Evolutionary conservation across 2,113 vertebrate species (phyloP).

Genomic region (Mungos mungo): DNA sequence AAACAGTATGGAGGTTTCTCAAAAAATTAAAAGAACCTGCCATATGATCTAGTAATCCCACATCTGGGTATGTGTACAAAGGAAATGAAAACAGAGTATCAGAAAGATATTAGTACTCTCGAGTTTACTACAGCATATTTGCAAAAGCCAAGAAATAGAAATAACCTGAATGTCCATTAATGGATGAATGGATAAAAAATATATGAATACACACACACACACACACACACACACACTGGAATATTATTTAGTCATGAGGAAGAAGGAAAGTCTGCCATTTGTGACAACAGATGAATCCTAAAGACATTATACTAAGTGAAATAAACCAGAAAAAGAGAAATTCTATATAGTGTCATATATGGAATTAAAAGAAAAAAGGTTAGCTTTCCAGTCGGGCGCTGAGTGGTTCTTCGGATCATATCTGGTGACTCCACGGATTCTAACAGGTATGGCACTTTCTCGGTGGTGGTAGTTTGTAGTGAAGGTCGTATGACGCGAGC

Average conservation of each 20-base stretch:
- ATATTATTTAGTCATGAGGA: neutral
- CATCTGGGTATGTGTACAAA: neutral
- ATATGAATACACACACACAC: neutral
- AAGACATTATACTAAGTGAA: neutral
- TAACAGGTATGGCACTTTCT: slow-evolving; percentile 88
- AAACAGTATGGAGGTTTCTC: neutral
- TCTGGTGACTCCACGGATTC: slow-evolving; percentile 96
- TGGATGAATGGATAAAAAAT: neutral
- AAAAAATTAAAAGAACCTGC: neutral
- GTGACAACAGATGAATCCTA: neutral
- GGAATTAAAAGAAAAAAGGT: neutral
- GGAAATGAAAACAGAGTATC: neutral
- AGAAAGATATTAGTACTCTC: neutral
- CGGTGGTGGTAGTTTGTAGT: neutral
- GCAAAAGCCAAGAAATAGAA: neutral
- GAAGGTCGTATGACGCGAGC: neutral
- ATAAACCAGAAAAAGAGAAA: neutral
- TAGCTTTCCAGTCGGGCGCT: slow-evolving; percentile 95
- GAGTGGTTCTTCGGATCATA: slow-evolving; percentile 90
- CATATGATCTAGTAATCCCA: neutral
- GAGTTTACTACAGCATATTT: neutral
- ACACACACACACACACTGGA: neutral
- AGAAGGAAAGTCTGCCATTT: neutral
- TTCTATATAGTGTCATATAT: neutral
- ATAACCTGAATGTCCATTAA: neutral